Evolutionary conservation across 2,888 invertebrate genomes (phyloP), one percentile per base, ranked within the genome.

Genomic region (Luperina nickerlii): DNA sequence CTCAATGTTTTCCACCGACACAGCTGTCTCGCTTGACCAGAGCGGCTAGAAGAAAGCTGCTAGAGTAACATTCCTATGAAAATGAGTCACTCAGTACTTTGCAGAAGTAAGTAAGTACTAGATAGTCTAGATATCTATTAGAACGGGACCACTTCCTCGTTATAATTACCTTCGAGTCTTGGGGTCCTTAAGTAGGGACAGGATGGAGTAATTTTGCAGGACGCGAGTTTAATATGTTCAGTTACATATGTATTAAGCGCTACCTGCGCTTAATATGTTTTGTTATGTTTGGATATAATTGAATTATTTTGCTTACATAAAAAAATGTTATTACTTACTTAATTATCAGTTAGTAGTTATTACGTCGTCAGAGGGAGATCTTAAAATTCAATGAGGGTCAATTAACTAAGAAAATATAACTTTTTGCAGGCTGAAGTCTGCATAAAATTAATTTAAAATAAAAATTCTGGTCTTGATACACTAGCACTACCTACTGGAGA

Each of bases 31-130:
- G 86, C 86, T 87, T 82, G 85, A 90, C 85, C 86, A 87, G 86
- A 87, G 74, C 67, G 73, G 54, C 67, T 79, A 79, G 81, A 90
- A 89, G 92, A 91, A 92, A 92, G 92, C 86, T 88, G 84, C 68
- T 27, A 71, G 81, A 87, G 82, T 85, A 82, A 71, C 88, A 90
- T 91, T 92, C 91, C 88, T 87, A 88, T 87, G 90, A 90, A 91
- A 91, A 90, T 89, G 78, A 86, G 87, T 83, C 66, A 84, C 86
- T 81, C 66, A 82, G 71, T 76, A 74, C 71, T 45, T 83, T 72
- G 42, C 38, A 69, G 74, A 76, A 79, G 83, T 71, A 76, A 79
- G 81, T 71, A 42, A 20, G 38, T 67, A 62, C 76, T 18, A 57
- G 24, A 75, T 45, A 45, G 45, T 68, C 79, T 76, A 71, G 51